Base-by-base conservation (phyloP, 2,797 vertebrate species). In the Bothrops alternatus region DNA sequence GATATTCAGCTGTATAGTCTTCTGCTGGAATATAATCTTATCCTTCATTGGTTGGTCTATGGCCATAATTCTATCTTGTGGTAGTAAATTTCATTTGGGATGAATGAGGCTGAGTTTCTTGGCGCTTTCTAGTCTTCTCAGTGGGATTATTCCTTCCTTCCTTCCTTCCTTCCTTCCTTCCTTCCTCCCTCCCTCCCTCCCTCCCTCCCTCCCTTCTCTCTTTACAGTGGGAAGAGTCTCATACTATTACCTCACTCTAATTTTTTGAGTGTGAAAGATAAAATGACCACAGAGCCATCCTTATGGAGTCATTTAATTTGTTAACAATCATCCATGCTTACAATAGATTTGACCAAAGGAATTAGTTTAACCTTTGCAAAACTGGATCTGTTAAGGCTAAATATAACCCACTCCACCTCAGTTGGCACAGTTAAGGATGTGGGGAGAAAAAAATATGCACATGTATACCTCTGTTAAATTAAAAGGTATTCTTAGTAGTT, bases 131-230 rank as follows among this genome's bases (percentile, higher is more conserved):
- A 12, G 20, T 25, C 73, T 55, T 87, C 12, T 87, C 14, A 32
- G 14, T 32, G 16, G 53, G 1, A 1, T 55, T 20, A 1, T 86
- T 6, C 26, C 6, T 50, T 16, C 20, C 50, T 53, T 2, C 50
- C 50, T 56, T 7, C 28, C 53, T n/a, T 26, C 25, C 25, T 53
- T 53, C 25, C 26, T 53, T 16, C 12, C 11, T 47, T 25, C 78
- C 47, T 20, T 26, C 6, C 6, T 23, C 11, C 37, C 78, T 23
- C 12, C 20, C 18, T 42, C 12, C 78, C 7, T 78, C 3, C 20
- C 1, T 2, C 1, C 37, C 6, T 5, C 0, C 26, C 8, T 1
- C 2, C 61, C 3, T 12, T 37, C 69, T 25, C 20, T 78, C 8
- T 25, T 10, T 42, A 3, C 3, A 78, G 3, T 6, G 20, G 8